Base-by-base conservation (phyloP, 2,888 invertebrate species). In the Hemicrepidius hirtus region DNA sequence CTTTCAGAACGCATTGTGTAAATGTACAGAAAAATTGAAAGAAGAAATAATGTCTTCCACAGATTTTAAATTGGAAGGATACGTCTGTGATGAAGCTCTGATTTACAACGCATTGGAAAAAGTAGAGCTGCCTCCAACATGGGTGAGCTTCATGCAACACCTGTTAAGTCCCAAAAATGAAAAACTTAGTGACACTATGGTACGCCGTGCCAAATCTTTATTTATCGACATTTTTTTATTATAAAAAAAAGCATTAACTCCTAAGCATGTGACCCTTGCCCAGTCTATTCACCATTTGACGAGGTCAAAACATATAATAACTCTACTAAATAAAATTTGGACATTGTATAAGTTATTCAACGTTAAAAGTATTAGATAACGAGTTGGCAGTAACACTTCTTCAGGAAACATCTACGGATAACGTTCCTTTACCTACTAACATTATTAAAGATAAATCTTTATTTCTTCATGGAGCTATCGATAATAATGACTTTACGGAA, bases 41-140 rank as follows among this genome's bases (percentile, higher is more conserved):
- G 68, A 73, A 63, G 24, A n/a, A n/a, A n/a, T n/a, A n/a, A n/a
- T n/a, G n/a, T n/a, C 70, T 66, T 71, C 32, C n/a, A 75, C 75
- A 10, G 50, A 77, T 7, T 10, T 35, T 35, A 7, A 7, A 66
- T 59, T 16, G 20, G 24, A 0, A 62, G 62, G 55, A 10, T 74
- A 71, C 55, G 64, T 77, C 66, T 73, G 75, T 76, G 75, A 76
- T 64, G 77, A 78, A 75, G 74, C 24, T 67, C 66, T 78, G 41
- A 55, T 78, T 60, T 37, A 77, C 70, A 69, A 70, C 46, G 35
- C 59, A 16, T 68, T 74, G 32, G 60, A 68, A 50, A 63, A 69
- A 20, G 40, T 53, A 41, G 32, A 72, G 66, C 68, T 75, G 18
- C 74, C 68, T 16, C 35, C 28, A 67, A 77, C 44, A 35, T 78